A percentile compares a stretch with the other conserved stretches of the same genome.
phyloP scores from a whole-genome alignment of 2,113 vertebrate genomes.

The Crotalus horridus region DNA sequence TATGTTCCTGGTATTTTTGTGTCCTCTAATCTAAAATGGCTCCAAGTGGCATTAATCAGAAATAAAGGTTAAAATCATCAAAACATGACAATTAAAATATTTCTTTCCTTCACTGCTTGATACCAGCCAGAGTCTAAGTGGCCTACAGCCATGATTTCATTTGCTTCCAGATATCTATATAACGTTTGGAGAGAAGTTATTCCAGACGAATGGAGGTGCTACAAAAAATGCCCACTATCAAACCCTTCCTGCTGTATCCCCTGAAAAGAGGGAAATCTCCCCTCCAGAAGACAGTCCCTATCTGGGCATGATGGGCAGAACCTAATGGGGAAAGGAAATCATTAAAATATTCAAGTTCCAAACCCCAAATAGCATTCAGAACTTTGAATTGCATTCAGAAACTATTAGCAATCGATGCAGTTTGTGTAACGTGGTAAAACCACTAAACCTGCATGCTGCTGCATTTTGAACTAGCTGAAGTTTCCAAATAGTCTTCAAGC shows the following conservation, averaged over 20 bases:
- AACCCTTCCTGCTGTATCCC: background rate
- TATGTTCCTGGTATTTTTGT: background rate
- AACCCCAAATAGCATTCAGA: background rate
- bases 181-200: background rate
- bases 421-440: background rate
- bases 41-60: background rate
- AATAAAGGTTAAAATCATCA: background rate
- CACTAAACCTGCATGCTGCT: background rate
- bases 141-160: background rate
- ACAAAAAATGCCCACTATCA: background rate
- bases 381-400: background rate
- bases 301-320: background rate
- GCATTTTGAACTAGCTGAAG: background rate
- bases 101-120: background rate
- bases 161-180: background rate
- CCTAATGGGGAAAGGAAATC: background rate
- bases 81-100: background rate
- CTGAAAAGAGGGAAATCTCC: background rate
- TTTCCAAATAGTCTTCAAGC: background rate
- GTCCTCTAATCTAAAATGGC: background rate
- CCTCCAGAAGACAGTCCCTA: background rate
- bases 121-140: background rate
- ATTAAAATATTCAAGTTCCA: background rate
- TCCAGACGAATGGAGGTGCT: background rate
- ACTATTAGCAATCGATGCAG: background rate